These are phyloP conservation scores for Meandrina meandrites DNA, from an alignment of 92 coral and sea anemone genomes.

Conservation along the genomic window DNA sequence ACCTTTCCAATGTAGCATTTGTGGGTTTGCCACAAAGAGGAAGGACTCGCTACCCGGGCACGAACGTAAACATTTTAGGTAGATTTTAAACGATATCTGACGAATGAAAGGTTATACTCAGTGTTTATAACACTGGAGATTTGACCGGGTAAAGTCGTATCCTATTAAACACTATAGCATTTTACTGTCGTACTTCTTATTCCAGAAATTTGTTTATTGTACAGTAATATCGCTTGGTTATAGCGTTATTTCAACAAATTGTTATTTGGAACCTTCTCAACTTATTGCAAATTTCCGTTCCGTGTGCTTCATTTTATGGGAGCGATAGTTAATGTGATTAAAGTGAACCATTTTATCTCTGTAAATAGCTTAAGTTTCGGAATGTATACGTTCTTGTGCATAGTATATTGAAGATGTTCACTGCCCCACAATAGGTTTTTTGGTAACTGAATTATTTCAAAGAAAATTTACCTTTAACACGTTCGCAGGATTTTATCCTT, in stretches of 20 bases:
- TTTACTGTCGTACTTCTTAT: neutral
- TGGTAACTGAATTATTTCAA: neutral
- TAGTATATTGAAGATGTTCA: neutral
- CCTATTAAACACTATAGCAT: neutral
- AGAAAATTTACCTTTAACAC: neutral
- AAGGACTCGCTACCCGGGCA: neutral
- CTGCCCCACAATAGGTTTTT: neutral
- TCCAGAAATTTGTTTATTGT: neutral
- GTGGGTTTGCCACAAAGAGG: conserved; percentile 28
- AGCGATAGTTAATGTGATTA: neutral
- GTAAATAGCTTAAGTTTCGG: neutral
- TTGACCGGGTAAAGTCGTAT: neutral
- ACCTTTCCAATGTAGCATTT: conserved; percentile 22
- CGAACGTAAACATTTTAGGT: neutral
- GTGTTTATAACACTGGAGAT: neutral
- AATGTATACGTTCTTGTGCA: neutral
- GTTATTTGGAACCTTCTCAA: neutral
- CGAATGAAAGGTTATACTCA: neutral
- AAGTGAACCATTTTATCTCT: neutral
- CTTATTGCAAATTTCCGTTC: neutral
- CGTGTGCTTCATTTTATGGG: neutral
- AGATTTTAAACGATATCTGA: neutral
- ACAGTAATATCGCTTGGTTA: neutral
- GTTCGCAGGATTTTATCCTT: neutral
- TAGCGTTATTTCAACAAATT: neutral